A percentile compares a stretch with the other conserved stretches of the same genome.
Evolutionary conservation across 2,797 vertebrate species (phyloP).

Genomic region (Eospalax fontanierii): DNA sequence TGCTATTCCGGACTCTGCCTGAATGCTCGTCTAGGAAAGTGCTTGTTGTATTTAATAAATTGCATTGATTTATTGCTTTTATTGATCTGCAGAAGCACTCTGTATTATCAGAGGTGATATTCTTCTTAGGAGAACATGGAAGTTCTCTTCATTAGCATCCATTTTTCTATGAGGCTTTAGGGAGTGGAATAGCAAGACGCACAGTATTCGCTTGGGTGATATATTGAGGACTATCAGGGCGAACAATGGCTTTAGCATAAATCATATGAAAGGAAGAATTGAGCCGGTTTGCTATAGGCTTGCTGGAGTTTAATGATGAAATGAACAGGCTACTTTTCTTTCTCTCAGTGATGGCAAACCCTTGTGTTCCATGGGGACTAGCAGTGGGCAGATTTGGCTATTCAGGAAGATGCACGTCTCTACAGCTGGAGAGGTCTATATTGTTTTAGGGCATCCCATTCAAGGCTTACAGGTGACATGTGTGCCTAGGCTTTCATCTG

Average conservation of each 20-base stretch:
- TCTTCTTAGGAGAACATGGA: slow-evolving; percentile 82
- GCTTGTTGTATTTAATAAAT: slow-evolving; percentile 85
- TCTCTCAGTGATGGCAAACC: slow-evolving; percentile 68
- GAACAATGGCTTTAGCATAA: slow-evolving; percentile 88
- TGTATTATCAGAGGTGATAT: slow-evolving; percentile 84
- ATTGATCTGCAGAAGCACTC: slow-evolving; percentile 82
- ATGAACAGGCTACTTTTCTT: slow-evolving; percentile 73
- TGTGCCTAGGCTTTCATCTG: background rate
- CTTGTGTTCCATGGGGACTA: slow-evolving; percentile 66
- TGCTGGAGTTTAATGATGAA: slow-evolving; percentile 78
- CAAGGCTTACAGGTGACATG: background rate
- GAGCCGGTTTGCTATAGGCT: slow-evolving; percentile 83
- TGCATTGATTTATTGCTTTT: slow-evolving; percentile 85
- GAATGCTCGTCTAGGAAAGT: slow-evolving; percentile 61
- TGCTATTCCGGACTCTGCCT: slow-evolving; percentile 56
- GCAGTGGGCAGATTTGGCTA: background rate
- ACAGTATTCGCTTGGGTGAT: slow-evolving; percentile 82
- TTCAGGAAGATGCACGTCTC: background rate
- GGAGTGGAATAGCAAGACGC: slow-evolving; percentile 84
- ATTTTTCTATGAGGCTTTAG: slow-evolving; percentile 87
- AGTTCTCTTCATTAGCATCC: slow-evolving; percentile 87
- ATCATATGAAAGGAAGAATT: slow-evolving; percentile 80
- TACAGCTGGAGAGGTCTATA: background rate
- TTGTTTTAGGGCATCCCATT: background rate
- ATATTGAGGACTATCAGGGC: slow-evolving; percentile 86